Base-by-base conservation (phyloP, 2,113 vertebrate species). In the Lutjanus erythropterus region DNA sequence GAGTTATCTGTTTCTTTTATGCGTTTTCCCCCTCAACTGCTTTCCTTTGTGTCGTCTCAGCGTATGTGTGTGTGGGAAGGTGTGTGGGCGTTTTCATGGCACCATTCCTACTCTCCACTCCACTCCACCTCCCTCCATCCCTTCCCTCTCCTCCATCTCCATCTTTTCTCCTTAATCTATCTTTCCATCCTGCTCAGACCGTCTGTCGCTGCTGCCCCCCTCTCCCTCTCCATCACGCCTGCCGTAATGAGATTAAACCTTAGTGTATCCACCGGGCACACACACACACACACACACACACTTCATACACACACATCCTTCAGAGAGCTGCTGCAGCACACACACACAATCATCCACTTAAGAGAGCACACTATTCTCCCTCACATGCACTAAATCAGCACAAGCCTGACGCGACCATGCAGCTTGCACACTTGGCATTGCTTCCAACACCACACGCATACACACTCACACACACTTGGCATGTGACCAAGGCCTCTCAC, bases 231-330 rank as follows among this genome's bases (percentile, higher is more conserved):
- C 85, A 87, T 91, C 90, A 93, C 71, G 86, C 90, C 89, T 93
- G 91, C 66, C 12, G 75, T 94, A 95, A 94, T 94, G 90, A 92
- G 92, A 94, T 94, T 94, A 94, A 90, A 90, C 88, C 86, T 78
- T 71, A 83, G 92, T 92, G 85, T 86, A 88, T 91, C 87, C 86
- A 73, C 73, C 35, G 71, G 81, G 75, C 80, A 78, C 65, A 62
- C 74, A 58, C 61, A 56, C 56, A 62, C 74, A 58, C 61, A 56
- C 56, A 56, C 59, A 86, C 83, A 81, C 82, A 85, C 87, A 84
- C 72, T 72, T 78, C 9, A 70, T 41, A 66, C 81, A 81, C 77
- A 78, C 80, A 72, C 35, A n/a, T n/a, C 15, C 66, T 62, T 64
- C 35, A 79, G 49, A 81, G 46, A n/a, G n/a, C n/a, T 8, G 0